Conservation (phyloP, 2,888 invertebrate genomes). For the Idaea dimidiata region DNA sequence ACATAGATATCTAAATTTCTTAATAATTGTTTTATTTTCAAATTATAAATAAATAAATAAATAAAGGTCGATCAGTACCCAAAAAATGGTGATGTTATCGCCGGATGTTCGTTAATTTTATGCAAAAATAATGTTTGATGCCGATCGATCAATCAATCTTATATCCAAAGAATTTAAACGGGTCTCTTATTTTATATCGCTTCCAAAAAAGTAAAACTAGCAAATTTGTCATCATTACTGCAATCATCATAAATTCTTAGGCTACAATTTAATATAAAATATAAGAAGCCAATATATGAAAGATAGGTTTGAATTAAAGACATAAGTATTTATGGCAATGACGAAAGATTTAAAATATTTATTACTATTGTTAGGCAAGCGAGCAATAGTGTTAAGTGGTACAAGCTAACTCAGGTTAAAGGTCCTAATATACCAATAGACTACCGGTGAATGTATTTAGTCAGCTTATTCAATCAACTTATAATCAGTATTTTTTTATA, state of each 20-base stretch:
- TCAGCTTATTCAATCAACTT: too few species aligned
- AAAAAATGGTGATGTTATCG: conserved; percentile 31
- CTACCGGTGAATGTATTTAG: not conserved
- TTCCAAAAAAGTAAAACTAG: conserved; percentile 33
- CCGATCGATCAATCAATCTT: conserved; percentile 34
- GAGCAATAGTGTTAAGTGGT: not conserved
- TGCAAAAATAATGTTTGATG: conserved; percentile 38
- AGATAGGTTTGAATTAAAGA: conserved; percentile 14
- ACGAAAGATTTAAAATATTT: conserved; percentile 2
- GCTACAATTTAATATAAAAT: conserved; percentile 27
- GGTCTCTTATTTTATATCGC: conserved; percentile 30
- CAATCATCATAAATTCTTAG: conserved; percentile 42
- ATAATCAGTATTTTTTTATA: too few species aligned
- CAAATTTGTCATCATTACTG: conserved; percentile 40
- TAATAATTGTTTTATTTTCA: not conserved
- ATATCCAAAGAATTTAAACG: too few species aligned
- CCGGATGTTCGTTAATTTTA: conserved; percentile 46
- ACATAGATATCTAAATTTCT: too few species aligned
- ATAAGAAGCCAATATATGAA: not conserved
- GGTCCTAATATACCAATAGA: not conserved
- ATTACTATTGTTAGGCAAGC: conserved; percentile 4
- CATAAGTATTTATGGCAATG: not conserved
- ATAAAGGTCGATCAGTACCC: not conserved
- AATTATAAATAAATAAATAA: too few species aligned
- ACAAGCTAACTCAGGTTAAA: not conserved